Conservation (phyloP, 2,888 invertebrate genomes). For the Sclerodermus sp. region DNA sequence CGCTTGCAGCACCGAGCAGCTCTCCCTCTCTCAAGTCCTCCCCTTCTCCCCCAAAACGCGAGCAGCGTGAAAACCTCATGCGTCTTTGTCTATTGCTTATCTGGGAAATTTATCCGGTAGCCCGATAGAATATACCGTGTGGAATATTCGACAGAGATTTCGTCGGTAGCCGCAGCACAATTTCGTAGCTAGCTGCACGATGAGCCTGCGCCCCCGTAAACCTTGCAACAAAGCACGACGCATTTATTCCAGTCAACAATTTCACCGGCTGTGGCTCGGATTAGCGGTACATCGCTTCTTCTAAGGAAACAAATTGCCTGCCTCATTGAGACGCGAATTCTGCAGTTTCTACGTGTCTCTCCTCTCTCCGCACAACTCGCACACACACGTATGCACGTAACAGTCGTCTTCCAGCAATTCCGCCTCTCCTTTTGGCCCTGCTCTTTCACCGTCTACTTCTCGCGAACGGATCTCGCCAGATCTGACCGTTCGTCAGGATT, state of each 20-base stretch:
- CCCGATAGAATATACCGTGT: too few species aligned
- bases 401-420: not conserved
- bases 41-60: not conserved
- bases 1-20: too few species aligned
- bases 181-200: too few species aligned
- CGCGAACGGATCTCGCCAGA: not conserved
- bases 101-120: not conserved
- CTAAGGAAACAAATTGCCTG: conserved; percentile 18
- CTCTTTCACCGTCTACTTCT: not conserved
- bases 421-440: not conserved
- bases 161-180: too few species aligned
- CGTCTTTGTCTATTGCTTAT: not conserved
- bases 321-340: not conserved
- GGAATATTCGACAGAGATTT: too few species aligned
- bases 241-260: conserved; percentile 26
- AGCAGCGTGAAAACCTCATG: not conserved
- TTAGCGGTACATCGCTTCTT: conserved; percentile 20
- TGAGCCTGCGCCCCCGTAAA: too few species aligned
- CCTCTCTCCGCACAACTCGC: not conserved
- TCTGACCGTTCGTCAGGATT: conserved; percentile 30
- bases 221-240: conserved; percentile 14
- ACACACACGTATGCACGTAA: not conserved
- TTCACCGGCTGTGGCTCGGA: conserved; percentile 18
- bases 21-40: too few species aligned
- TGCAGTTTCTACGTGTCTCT: not conserved